These are phyloP conservation scores for Drosophila kepulauana DNA, from an alignment of 1,140 invertebrate species.

Conservation along the genomic window DNA sequence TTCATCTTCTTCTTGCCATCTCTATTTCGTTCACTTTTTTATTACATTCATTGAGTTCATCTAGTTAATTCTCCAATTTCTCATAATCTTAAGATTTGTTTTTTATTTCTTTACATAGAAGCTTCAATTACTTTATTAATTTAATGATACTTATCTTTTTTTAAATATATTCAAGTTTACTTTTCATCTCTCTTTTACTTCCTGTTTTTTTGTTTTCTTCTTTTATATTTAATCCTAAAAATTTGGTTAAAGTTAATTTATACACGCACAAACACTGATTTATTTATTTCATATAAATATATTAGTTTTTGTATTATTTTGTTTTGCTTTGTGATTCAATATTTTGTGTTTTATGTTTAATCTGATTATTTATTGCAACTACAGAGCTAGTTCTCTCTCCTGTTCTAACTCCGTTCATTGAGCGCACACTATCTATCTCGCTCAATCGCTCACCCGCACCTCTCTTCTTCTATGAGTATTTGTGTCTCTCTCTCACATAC, in stretches of 20 bases:
- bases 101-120: constrained; percentile 84
- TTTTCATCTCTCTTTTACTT: constrained; percentile 53
- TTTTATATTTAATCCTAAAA: constrained; percentile 68
- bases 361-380: constrained; percentile 50
- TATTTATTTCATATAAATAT: constrained; percentile 78
- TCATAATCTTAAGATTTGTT: constrained; percentile 51
- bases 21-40: constrained; percentile 5
- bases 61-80: constrained; percentile 39
- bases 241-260: constrained; percentile 82
- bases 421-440: constrained; percentile 22
- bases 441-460: constrained; percentile 31
- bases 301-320: constrained; percentile 49
- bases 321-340: constrained; percentile 28
- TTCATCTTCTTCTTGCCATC: not conserved
- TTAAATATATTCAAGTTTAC: constrained; percentile 73
- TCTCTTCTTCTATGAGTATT: constrained; percentile 11
- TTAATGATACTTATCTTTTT: constrained; percentile 74
- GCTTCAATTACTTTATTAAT: constrained; percentile 82
- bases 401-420: constrained; percentile 35
- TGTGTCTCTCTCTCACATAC: constrained; percentile 16
- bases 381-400: constrained; percentile 50
- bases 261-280: constrained; percentile 83
- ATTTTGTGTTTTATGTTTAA: constrained; percentile 39
- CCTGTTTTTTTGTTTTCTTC: constrained; percentile 12
- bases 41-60: constrained; percentile 36